Evolutionary conservation across 2,888 invertebrate genomes (phyloP).

Genomic region (Orchesellides sinensis): DNA sequence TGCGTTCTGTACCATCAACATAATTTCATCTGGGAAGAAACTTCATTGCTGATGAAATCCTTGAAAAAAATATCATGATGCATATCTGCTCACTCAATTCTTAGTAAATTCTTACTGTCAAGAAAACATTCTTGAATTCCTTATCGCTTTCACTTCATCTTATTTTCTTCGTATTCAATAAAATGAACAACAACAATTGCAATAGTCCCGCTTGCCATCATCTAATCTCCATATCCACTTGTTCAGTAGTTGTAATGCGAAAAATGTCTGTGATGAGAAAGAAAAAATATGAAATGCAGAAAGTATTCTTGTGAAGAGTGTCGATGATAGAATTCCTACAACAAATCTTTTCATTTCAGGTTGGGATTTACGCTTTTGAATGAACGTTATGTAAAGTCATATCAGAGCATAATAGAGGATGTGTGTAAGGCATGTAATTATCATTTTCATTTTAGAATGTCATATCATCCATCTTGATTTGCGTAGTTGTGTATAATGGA

Average conservation of each 20-base stretch:
- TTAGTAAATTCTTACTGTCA: neutral
- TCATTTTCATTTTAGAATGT: constrained; percentile 54
- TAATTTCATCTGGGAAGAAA: constrained; percentile 5
- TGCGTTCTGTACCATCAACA: neutral
- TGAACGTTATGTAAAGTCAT: too few species aligned
- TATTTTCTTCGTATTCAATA: neutral
- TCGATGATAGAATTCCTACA: too few species aligned
- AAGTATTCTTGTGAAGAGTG: too few species aligned
- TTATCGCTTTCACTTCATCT: neutral
- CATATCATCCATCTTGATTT: constrained; percentile 53
- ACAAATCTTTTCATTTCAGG: neutral
- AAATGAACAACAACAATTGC: too few species aligned
- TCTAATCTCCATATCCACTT: too few species aligned
- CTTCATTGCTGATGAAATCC: constrained; percentile 1
- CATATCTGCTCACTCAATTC: neutral
- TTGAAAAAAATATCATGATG: neutral
- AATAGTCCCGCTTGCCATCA: too few species aligned
- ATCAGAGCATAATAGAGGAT: too few species aligned
- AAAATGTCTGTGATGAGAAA: too few species aligned
- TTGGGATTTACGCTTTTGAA: too few species aligned
- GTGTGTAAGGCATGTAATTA: constrained; percentile 57
- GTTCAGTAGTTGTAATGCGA: too few species aligned
- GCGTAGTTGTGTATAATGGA: constrained; percentile 1
- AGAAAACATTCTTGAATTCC: neutral
- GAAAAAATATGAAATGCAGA: too few species aligned